phyloP scores from a whole-genome alignment of 1,140 invertebrate species.

The Cydia splendana region DNA sequence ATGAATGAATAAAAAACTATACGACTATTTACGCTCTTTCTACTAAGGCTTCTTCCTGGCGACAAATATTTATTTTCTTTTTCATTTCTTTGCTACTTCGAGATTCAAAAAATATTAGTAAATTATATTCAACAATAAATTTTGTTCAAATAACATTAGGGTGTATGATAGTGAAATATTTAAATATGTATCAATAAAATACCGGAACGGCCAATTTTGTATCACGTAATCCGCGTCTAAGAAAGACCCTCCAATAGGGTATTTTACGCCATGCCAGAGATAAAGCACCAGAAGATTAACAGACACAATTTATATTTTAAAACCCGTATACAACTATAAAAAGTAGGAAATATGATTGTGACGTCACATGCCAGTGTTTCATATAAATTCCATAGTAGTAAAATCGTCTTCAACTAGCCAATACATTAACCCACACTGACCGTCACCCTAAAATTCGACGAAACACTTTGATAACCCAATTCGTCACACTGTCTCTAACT shows the following conservation, averaged over 20 bases:
- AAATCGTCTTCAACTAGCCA: neutral
- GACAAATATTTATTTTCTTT: neutral
- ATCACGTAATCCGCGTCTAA: too few species aligned
- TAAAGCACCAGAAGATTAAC: too few species aligned
- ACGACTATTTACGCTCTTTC: slow-evolving; percentile 7
- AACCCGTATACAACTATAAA: too few species aligned
- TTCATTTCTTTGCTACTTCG: neutral
- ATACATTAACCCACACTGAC: slow-evolving; percentile 4
- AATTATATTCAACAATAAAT: too few species aligned
- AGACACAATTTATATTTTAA: too few species aligned
- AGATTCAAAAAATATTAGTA: neutral
- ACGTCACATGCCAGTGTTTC: too few species aligned
- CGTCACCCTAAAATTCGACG: slow-evolving; percentile 55
- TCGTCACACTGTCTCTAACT: slow-evolving; percentile 77
- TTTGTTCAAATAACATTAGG: too few species aligned
- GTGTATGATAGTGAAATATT: too few species aligned
- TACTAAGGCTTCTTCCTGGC: neutral
- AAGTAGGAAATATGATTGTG: too few species aligned
- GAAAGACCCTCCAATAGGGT: too few species aligned
- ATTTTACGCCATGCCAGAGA: too few species aligned
- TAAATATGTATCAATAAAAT: neutral
- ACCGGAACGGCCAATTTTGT: neutral
- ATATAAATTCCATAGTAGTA: too few species aligned
- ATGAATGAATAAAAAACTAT: slow-evolving; percentile 10
- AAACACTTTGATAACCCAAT: slow-evolving; percentile 73